Evolutionary conservation across 2,888 invertebrate species (phyloP), one percentile per base, ranked within the genome.

Genomic region (Entomobrya multifasciata): DNA sequence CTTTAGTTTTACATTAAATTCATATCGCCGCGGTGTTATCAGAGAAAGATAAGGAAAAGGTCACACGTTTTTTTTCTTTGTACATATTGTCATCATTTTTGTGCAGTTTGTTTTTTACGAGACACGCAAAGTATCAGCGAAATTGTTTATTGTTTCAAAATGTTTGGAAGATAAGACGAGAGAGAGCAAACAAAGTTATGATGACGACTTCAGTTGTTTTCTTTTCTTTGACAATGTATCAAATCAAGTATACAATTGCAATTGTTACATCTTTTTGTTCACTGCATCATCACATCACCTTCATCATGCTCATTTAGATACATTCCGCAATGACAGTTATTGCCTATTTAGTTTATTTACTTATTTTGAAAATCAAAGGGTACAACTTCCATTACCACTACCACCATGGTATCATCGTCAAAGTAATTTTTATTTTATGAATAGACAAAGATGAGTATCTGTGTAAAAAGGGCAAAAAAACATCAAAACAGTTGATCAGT

Each of bases 241-340:
- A n/a, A 36, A 36, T 36, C 36, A 4, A 6, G 8, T 8, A 36
- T 36, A 36, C 36, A 2, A n/a, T 49, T 49, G 5, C 49, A 10
- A 8, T 10, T 13, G 49, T 49, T 49, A n/a, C n/a, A 13, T 15
- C 13, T 13, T 10, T 57, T 25, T 57, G 20, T 22, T 57, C 15
- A 52, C 13, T 8, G 52, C 52, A 52, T 17, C 52, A 52, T 52
- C 52, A 52, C n/a, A 17, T 11, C 11, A 11, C 44, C 44, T n/a
- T n/a, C n/a, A n/a, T n/a, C n/a, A n/a, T n/a, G n/a, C n/a, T 15
- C 15, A 49, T 6, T 25, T 15, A 30, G 25, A 17, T 36, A 65
- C 86, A 86, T 81, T 86, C 86, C 86, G 27, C 36, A 47, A 44
- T 52, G 86, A 81, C 86, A 81, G 86, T 81, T 81, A 86, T 81